Evolutionary conservation across 1,140 invertebrate species (phyloP), one percentile per base, ranked within the genome.

Genomic region (Monomorium pharaonis): DNA sequence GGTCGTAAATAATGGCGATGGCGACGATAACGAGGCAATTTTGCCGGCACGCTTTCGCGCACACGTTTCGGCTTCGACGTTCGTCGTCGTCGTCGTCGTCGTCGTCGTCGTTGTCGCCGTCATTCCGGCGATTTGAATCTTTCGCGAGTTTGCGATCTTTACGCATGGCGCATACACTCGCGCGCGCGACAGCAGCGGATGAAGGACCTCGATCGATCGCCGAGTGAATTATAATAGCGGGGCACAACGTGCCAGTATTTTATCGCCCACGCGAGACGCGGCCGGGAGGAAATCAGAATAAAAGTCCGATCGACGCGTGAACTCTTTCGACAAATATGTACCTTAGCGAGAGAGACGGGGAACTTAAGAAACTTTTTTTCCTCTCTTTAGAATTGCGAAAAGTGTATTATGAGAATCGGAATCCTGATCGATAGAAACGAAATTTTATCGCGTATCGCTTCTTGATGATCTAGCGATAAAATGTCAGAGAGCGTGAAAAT

Each of bases 11-110:
- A 90, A 90, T 65, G 69, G 30, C 67, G 69, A 86, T 81, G 89
- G 87, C 86, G 86, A 84, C 86, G 88, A 90, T 90, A 90, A 90
- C 89, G 89, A 90, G 84, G 84, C 89, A 90, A 90, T 90, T 90
- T 90, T 90, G 81, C 84, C 84, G 58, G 30, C 74, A 72, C 47
- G 76, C 83, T 80, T 54, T 60, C 18, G 85, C 67, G 62, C 62
- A 44, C 58, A 44, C 58, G 81, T 63, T 89, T 60, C 24, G 72
- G 74, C 78, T 62, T 81, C 33, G 70, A 77, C 56, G 75, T 49
- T 21, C 47, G 42, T 12, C 51, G 27, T 16, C 18, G n/a, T 60
- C 24, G 72, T 67, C 78, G 56, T 81, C 33, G 70, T 72, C 56
- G 75, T 49, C n/a, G n/a, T 21, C 47, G 42, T 12, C 51, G 27